These are phyloP conservation scores for Drosophila azteca DNA, from an alignment of 1,140 invertebrate genomes.

Conservation along the genomic window DNA sequence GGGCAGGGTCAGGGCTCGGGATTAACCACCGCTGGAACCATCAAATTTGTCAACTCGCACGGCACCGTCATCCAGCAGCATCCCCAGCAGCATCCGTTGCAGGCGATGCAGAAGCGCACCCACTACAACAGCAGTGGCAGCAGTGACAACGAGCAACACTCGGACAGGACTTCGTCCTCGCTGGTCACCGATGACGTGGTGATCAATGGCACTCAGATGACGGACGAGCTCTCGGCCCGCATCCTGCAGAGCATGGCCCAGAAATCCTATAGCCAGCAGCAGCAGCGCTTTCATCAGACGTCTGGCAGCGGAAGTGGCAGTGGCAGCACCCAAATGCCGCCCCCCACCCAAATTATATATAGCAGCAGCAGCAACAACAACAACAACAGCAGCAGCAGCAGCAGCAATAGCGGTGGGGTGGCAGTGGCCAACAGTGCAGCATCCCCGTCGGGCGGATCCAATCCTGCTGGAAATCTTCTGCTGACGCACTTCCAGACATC, in stretches of 20 bases:
- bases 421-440: constrained; percentile 13
- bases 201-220: constrained; percentile 83
- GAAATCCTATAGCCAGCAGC: constrained; percentile 80
- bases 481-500: constrained; percentile 57
- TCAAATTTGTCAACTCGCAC: constrained; percentile 83
- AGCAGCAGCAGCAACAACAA: constrained; percentile 24
- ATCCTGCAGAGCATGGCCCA: constrained; percentile 82
- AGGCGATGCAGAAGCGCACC: constrained; percentile 41
- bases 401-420: constrained; percentile 26
- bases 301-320: constrained; percentile 12
- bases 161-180: constrained; percentile 43
- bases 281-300: constrained; percentile 81
- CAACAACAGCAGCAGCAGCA: constrained; percentile 28
- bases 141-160: constrained; percentile 49
- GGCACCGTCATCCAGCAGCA: constrained; percentile 76
- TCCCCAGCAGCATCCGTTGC: constrained; percentile 58
- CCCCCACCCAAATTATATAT: constrained; percentile 68
- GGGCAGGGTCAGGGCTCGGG: background rate
- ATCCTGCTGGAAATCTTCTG: constrained; percentile 47
- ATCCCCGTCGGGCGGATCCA: background rate
- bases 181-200: constrained; percentile 74
- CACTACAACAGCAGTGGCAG: constrained; percentile 67
- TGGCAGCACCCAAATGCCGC: constrained; percentile 62
- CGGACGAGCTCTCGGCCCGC: constrained; percentile 78
- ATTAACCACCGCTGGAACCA: constrained; percentile 53